Evolutionary conservation across 2,113 vertebrate species (phyloP).

Genomic region (Ginglymostoma cirratum): DNA sequence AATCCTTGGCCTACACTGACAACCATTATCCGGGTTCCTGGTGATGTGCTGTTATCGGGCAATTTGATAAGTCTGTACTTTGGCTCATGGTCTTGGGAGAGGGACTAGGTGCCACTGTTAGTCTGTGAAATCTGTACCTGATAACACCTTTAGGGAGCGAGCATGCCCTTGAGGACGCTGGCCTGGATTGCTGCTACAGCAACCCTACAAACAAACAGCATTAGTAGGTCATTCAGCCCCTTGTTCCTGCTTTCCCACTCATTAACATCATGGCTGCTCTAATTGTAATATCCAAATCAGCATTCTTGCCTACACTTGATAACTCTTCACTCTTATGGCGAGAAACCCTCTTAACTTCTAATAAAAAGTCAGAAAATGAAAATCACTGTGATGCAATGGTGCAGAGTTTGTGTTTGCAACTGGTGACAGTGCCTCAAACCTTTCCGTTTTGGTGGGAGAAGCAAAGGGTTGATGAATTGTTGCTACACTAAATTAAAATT

Average conservation of each 20-base stretch:
- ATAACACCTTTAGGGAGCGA: neutral
- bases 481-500: neutral
- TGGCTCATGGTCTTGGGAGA: neutral
- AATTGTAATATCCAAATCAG: no score
- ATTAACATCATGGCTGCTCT: no score
- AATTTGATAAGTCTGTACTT: neutral
- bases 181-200: neutral
- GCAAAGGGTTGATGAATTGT: neutral
- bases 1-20: neutral
- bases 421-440: neutral
- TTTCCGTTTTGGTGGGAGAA: neutral
- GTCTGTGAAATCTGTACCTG: neutral
- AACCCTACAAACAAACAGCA: no score
- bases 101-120: neutral
- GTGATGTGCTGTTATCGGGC: neutral
- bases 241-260: no score
- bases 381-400: neutral
- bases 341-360: neutral
- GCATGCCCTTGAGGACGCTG: neutral
- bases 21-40: neutral
- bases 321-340: no score
- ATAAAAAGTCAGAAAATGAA: neutral
- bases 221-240: no score
- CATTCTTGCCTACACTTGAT: no score
- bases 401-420: neutral